These are phyloP conservation scores for Accipiter cooperii DNA, from an alignment of 2,113 vertebrate genomes.

Conservation along the genomic window DNA sequence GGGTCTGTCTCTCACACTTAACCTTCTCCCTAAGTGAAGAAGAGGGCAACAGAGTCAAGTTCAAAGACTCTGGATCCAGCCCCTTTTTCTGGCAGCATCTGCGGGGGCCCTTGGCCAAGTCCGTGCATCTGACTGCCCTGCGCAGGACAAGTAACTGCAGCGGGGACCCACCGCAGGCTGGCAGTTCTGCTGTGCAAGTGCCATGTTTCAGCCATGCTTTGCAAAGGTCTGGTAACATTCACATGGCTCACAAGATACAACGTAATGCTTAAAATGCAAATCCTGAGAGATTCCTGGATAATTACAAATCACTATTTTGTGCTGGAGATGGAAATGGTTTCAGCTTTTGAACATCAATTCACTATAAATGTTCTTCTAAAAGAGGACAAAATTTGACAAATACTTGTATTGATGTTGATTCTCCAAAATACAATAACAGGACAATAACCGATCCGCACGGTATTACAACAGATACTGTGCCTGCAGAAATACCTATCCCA, in stretches of 20 bases:
- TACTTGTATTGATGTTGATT: not conserved
- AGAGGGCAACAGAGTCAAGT: not conserved
- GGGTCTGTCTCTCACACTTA: not conserved
- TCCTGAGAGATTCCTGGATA: not conserved
- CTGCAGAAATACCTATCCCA: not conserved
- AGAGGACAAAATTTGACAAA: not conserved
- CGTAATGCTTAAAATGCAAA: not conserved
- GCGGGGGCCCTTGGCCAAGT: not conserved
- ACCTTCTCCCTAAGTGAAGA: not conserved
- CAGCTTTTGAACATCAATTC: not conserved
- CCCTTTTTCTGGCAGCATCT: not conserved
- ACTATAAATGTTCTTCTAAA: not conserved
- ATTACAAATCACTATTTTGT: accelerated
- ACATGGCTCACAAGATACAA: not conserved
- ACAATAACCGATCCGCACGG: not conserved
- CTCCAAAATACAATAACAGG: not conserved
- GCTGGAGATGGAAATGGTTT: not conserved
- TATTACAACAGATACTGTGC: not conserved
- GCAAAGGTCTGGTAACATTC: not conserved
- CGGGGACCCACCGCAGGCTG: accelerated
- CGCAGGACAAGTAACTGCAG: accelerated
- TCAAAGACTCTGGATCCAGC: not conserved
- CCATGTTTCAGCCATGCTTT: accelerated
- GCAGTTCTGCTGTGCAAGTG: accelerated
- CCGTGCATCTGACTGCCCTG: not conserved